Percentiles rank a stretch among this genome's conserved stretches.
Evolutionary conservation across 2,888 invertebrate genomes (phyloP).

Genomic region (Branchipolynoe longqiensis): DNA sequence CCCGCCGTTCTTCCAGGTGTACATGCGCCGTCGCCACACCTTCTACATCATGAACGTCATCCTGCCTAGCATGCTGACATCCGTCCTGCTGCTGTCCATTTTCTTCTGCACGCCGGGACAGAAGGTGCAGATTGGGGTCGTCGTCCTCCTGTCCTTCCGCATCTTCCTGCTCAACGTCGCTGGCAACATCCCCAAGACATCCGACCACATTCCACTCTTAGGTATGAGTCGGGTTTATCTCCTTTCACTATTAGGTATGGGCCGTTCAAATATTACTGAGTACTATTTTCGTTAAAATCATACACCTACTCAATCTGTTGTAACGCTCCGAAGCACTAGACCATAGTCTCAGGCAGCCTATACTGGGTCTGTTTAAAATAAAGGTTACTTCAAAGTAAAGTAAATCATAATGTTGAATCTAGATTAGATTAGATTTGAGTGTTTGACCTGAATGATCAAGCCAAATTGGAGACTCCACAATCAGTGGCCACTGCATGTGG

Average conservation of each 20-base stretch:
- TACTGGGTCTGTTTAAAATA: no score
- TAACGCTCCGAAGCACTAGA: no score
- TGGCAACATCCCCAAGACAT: constrained; percentile 69
- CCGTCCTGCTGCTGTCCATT: constrained; percentile 68
- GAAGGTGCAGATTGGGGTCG: constrained; percentile 68
- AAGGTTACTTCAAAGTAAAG: no score
- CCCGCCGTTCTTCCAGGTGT: constrained; percentile 34
- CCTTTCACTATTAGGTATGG: no score
- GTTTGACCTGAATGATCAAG: no score
- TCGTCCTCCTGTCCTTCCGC: constrained; percentile 68
- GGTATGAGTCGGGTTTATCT: constrained; percentile 58
- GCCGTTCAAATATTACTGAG: neutral
- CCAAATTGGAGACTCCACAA: no score
- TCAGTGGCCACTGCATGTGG: no score
- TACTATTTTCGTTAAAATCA: neutral
- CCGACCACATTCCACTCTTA: constrained; percentile 69
- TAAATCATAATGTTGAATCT: no score
- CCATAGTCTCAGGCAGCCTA: no score
- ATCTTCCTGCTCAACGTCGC: constrained; percentile 70
- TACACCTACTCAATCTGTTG: no score
- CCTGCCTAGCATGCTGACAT: constrained; percentile 68
- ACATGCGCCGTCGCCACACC: constrained; percentile 65
- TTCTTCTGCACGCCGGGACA: constrained; percentile 71
- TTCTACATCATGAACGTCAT: constrained; percentile 69
- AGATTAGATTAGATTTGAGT: no score